These are phyloP conservation scores for Gymnothorax reevesii DNA, from an alignment of 2,797 vertebrate genomes.

Conservation along the genomic window DNA sequence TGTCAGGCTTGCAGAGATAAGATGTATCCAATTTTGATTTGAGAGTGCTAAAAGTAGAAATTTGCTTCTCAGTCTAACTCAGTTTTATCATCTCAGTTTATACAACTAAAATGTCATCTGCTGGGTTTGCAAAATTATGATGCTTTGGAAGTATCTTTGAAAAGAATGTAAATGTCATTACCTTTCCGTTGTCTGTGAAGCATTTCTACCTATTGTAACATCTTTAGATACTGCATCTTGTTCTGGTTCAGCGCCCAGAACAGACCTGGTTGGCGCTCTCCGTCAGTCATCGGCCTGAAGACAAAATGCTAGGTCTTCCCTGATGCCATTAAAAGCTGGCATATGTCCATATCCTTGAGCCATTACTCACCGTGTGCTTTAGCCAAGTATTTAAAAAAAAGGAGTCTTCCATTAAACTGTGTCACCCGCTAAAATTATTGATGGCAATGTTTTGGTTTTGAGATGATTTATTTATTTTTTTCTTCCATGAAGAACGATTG, in stretches of 20 bases:
- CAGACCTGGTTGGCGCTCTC: neutral
- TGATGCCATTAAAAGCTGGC: neutral
- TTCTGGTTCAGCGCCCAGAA: neutral
- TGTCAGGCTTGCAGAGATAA: neutral
- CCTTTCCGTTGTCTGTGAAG: neutral
- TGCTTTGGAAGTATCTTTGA: neutral
- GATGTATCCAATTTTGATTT: neutral
- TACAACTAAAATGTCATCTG: neutral
- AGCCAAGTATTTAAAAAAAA: neutral
- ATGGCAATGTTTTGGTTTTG: neutral
- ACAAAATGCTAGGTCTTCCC: neutral
- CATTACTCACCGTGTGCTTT: neutral
- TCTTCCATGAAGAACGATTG: conserved; percentile 79
- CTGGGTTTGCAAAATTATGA: neutral
- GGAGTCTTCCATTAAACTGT: neutral
- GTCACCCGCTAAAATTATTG: neutral
- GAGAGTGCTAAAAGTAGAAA: neutral
- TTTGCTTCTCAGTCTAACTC: neutral
- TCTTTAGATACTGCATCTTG: neutral
- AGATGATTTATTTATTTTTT: neutral
- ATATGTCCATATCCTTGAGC: neutral
- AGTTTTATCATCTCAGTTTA: neutral
- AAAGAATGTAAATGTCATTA: neutral
- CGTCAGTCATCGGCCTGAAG: neutral
- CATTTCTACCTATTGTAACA: neutral